Conservation (phyloP, 2,888 invertebrate genomes). For the Neoscelio sp. region DNA sequence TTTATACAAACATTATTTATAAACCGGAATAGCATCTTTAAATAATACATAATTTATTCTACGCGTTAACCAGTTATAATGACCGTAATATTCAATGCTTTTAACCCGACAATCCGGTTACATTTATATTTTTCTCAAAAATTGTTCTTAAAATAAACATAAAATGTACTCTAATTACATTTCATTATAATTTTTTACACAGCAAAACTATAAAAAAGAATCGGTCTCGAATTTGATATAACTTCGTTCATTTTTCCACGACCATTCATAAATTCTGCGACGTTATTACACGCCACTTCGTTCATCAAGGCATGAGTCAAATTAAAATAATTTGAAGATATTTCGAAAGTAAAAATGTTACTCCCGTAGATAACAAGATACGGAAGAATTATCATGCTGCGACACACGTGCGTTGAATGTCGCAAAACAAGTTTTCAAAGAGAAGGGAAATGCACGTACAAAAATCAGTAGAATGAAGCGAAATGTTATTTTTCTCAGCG, state of each 20-base stretch:
- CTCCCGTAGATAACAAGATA: constrained; percentile 59
- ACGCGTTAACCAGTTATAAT: constrained; percentile 51
- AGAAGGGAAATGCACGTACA: constrained; percentile 55
- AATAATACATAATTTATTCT: constrained; percentile 57
- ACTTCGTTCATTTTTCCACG: too few relatives aligned
- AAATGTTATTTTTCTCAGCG: constrained; percentile 54
- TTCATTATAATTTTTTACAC: too few relatives aligned
- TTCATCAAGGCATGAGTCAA: constrained; percentile 39
- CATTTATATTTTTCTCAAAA: constrained; percentile 51
- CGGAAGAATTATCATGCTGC: constrained; percentile 63
- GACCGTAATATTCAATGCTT: constrained; percentile 27
- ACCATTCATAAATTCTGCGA: constrained; percentile 35
- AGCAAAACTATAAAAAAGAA: too few relatives aligned
- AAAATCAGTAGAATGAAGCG: constrained; percentile 59
- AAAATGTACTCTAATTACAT: constrained; percentile 53
- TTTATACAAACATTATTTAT: constrained; percentile 12
- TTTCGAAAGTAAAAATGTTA: constrained; percentile 48
- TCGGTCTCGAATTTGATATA: too few relatives aligned
- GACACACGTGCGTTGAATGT: constrained; percentile 59
- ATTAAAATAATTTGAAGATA: constrained; percentile 50
- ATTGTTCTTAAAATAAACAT: constrained; percentile 41
- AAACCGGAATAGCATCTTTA: constrained; percentile 15
- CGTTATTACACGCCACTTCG: constrained; percentile 31
- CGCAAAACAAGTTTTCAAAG: constrained; percentile 64
- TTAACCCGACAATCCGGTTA: constrained; percentile 60